Evolutionary conservation across 2,888 invertebrate genomes (phyloP), one percentile per base, ranked within the genome.

Genomic region (Nebria brevicollis): DNA sequence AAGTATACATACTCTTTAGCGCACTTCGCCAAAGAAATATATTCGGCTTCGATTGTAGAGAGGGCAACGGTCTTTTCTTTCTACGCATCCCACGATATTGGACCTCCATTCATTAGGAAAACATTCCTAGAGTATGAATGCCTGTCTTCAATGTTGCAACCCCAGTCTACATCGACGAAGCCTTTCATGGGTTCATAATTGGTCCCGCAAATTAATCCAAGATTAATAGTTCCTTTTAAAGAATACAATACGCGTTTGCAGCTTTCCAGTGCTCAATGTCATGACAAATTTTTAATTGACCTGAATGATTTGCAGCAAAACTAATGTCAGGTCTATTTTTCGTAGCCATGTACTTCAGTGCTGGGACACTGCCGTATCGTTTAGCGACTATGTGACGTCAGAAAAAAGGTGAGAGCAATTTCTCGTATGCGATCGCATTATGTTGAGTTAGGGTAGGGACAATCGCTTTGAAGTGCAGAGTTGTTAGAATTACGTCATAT

Each of bases 211-310:
- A 64, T 20, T 6, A 87, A 76, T 41, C 85, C 84, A 6, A 84
- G 41, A 68, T 83, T 72, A 13, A 73, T 79, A n/a, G 83, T 82
- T 11, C 82, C 82, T 76, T 84, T 83, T 7, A 83, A 72, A 74
- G 88, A 88, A 2, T 86, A 82, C 3, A 88, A 77, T 0, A 87
- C 84, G 2, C 85, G 81, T 87, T 86, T 0, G 86, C 86, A 1
- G 85, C 86, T 13, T 77, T 83, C 86, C 87, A 68, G 15, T 77
- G 76, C 34, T 66, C 41, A 76, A 15, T 3, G 20, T 20, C 20
- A 20, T 20, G 20, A 20, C 20, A 20, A 20, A 1, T 20, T 20
- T 20, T 20, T 0, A 20, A 20, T 20, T 20, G 20, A 20, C 20
- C 20, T 20, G 20, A 20, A 20, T 20, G 20, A 20, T 20, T 20